A percentile compares a stretch with the other conserved stretches of the same genome.
phyloP scores from a whole-genome alignment of 2,113 vertebrate genomes.

The Periophthalmodon schlosseri region DNA sequence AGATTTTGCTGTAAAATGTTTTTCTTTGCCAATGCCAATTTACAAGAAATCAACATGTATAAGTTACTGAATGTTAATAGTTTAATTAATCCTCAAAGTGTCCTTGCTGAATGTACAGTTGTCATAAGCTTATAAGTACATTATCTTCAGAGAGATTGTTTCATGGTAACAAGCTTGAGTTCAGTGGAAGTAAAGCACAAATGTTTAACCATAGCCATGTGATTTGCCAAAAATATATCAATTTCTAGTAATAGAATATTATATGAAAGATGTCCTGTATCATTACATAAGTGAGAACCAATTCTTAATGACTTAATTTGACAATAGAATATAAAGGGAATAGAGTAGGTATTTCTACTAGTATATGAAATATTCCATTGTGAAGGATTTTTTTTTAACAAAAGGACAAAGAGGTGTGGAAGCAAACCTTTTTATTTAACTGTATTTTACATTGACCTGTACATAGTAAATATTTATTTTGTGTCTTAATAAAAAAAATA shows the following conservation, averaged over 20 bases:
- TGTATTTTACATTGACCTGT: slow-evolving; percentile 24
- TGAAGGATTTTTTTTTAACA: slow-evolving; percentile 1
- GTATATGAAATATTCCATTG: not conserved
- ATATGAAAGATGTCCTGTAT: not conserved
- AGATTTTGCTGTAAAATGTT: not conserved
- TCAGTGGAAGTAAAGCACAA: not conserved
- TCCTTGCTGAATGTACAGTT: slow-evolving; percentile 30
- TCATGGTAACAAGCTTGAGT: slow-evolving; percentile 1
- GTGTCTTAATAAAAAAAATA: slow-evolving; percentile 52
- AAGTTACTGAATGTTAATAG: not conserved
- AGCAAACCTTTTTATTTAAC: not conserved
- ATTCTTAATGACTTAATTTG: not conserved
- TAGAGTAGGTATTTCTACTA: not conserved
- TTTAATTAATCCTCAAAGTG: slow-evolving; percentile 28
- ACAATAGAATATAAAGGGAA: not conserved
- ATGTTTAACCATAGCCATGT: not conserved
- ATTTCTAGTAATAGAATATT: not conserved
- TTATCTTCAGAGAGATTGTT: slow-evolving; percentile 15
- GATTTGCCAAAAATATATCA: not conserved
- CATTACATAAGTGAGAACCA: not conserved
- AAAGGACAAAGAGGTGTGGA: not conserved
- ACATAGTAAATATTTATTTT: slow-evolving; percentile 40
- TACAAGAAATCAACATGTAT: not conserved
- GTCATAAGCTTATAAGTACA: slow-evolving; percentile 36
- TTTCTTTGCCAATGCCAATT: not conserved